These are phyloP conservation scores for Zaprionus africanus DNA, from an alignment of 1,140 invertebrate species.

Conservation along the genomic window DNA sequence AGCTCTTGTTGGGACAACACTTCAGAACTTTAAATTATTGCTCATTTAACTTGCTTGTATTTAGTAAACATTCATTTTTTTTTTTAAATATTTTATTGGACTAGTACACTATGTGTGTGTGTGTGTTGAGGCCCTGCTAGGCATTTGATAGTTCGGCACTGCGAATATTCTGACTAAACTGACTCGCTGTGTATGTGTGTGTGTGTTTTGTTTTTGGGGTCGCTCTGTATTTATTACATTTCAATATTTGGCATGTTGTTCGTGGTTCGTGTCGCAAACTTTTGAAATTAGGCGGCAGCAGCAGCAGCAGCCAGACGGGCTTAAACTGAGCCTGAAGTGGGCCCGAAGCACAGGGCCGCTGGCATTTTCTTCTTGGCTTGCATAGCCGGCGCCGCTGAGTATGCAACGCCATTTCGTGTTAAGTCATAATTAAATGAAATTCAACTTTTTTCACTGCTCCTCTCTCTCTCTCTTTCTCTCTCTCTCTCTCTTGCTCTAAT, in stretches of 20 bases:
- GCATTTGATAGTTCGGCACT: conserved; percentile 6
- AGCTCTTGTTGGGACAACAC: neutral
- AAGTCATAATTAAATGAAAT: conserved; percentile 79
- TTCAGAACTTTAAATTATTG: neutral
- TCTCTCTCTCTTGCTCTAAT: neutral
- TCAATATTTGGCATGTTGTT: conserved; percentile 68
- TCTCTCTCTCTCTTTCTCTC: neutral
- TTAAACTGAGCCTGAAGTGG: neutral
- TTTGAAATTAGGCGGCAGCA: conserved; percentile 45
- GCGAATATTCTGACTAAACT: neutral
- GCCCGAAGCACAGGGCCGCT: neutral
- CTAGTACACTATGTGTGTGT: too few relatives aligned
- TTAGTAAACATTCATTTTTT: neutral
- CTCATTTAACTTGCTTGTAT: neutral
- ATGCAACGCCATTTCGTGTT: conserved; percentile 74
- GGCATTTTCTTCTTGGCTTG: conserved; percentile 54
- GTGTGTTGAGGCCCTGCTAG: neutral
- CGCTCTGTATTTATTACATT: conserved; percentile 63
- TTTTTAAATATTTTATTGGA: too few relatives aligned
- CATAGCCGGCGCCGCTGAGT: conserved; percentile 61
- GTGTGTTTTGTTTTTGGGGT: conserved; percentile 29
- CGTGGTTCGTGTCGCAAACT: conserved; percentile 60
- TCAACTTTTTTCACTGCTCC: conserved; percentile 42
- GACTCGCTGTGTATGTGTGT: conserved; percentile 17
- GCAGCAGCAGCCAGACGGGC: conserved; percentile 3